These are phyloP conservation scores for Coptodon bakossiorum DNA, from an alignment of 2,113 vertebrate species.

Conservation along the genomic window DNA sequence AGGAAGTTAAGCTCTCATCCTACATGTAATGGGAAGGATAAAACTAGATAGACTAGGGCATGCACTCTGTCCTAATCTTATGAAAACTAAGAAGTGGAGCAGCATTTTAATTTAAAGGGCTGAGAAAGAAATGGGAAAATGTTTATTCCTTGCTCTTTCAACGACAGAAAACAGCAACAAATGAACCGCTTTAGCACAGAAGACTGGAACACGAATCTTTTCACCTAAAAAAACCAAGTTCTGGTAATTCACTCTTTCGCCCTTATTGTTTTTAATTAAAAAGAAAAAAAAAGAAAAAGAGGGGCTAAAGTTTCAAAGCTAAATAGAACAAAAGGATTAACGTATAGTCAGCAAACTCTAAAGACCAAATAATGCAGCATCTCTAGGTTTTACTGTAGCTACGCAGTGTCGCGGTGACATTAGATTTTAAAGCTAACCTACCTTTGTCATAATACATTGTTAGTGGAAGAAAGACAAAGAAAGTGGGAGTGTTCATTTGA, in stretches of 20 bases:
- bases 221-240: not conserved
- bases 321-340: not conserved
- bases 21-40: slow-evolving; percentile 54
- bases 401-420: slow-evolving; percentile 4
- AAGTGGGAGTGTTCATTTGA: slow-evolving; percentile 25
- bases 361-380: not conserved
- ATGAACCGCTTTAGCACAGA: not conserved
- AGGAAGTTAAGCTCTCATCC: slow-evolving; percentile 54
- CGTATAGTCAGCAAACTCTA: not conserved
- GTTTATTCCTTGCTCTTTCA: not conserved
- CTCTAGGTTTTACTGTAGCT: not conserved
- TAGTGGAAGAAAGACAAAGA: slow-evolving; percentile 31
- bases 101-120: slow-evolving; percentile 52
- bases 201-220: not conserved
- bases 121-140: slow-evolving; percentile 9
- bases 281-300: rapidly evolving
- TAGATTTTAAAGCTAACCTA: slow-evolving; percentile 8
- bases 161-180: not conserved
- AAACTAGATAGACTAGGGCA: slow-evolving; percentile 41
- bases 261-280: not conserved
- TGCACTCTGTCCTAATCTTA: slow-evolving; percentile 56
- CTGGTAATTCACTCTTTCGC: not conserved
- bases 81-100: slow-evolving; percentile 55
- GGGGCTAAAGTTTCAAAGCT: rapidly evolving
- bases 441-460: slow-evolving; percentile 34